Percentiles rank a stretch among this genome's conserved stretches.
Conservation (phyloP, 1,140 invertebrate genomes). For the Lycorma delicatula region DNA sequence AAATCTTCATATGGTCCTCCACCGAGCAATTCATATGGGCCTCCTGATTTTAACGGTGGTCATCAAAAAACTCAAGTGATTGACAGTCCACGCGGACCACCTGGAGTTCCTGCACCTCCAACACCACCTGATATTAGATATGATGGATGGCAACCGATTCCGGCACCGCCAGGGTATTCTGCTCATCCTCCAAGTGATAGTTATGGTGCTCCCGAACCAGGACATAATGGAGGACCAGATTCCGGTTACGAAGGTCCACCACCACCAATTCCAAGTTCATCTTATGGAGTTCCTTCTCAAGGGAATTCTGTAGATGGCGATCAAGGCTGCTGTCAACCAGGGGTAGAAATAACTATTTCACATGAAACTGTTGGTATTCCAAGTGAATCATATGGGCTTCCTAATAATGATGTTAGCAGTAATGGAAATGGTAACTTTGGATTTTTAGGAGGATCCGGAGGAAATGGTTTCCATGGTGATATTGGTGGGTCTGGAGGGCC, state of each 20-base stretch:
- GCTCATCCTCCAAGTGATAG: constrained; percentile 31
- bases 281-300: too few relatives aligned
- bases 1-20: not conserved
- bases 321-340: too few relatives aligned
- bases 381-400: too few relatives aligned
- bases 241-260: constrained; percentile 19
- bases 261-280: constrained; percentile 36
- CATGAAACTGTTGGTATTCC: too few relatives aligned
- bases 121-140: constrained; percentile 66
- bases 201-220: constrained; percentile 27
- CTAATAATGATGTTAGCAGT: not conserved
- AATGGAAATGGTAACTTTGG: not conserved
- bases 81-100: constrained; percentile 39
- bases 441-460: not conserved
- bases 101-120: constrained; percentile 58
- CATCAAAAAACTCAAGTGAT: constrained; percentile 34
- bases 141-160: constrained; percentile 76
- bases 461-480: not conserved
- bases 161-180: constrained; percentile 43
- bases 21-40: constrained; percentile 30
- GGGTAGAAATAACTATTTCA: too few relatives aligned
- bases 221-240: constrained; percentile 12
- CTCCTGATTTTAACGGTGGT: constrained; percentile 23
- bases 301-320: too few relatives aligned
- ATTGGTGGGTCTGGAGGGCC: constrained; percentile 7